These are phyloP conservation scores for Propithecus coquereli DNA, from an alignment of 2,113 vertebrate species.

Conservation along the genomic window DNA sequence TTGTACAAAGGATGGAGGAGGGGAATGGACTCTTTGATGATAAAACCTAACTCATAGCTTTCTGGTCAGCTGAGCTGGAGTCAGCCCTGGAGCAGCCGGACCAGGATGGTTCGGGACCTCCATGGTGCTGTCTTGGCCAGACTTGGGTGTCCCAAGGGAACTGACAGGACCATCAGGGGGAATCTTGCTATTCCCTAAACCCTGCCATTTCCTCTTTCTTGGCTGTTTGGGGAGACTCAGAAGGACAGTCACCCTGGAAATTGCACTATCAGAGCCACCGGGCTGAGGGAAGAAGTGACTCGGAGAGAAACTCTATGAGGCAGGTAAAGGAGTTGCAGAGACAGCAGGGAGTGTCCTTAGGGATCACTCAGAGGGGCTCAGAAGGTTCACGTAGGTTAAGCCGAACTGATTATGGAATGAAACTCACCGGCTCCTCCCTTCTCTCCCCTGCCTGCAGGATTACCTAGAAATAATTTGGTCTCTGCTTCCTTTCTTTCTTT, in stretches of 20 bases:
- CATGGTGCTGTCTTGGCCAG: background rate
- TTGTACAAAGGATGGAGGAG: conserved; percentile 63
- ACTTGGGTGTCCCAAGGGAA: background rate
- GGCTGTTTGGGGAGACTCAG: background rate
- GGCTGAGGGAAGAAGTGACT: background rate
- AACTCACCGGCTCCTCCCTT: background rate
- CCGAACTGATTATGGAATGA: background rate
- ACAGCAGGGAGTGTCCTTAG: background rate
- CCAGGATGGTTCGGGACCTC: background rate
- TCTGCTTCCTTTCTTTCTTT: background rate
- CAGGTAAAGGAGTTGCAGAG: background rate
- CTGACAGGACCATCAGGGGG: background rate
- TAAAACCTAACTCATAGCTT: conserved; percentile 46
- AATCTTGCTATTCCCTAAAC: background rate
- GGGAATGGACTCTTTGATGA: conserved; percentile 62
- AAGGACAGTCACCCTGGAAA: background rate
- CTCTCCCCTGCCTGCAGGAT: background rate
- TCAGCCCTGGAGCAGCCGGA: background rate
- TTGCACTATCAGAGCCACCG: background rate
- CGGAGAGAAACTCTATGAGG: background rate
- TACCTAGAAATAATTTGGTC: background rate
- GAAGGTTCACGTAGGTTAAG: background rate
- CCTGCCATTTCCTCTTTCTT: background rate
- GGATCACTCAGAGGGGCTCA: background rate
- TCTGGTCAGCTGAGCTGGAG: background rate